Conservation (phyloP, 2,888 invertebrate genomes). For the Epistrophella euchroma region DNA sequence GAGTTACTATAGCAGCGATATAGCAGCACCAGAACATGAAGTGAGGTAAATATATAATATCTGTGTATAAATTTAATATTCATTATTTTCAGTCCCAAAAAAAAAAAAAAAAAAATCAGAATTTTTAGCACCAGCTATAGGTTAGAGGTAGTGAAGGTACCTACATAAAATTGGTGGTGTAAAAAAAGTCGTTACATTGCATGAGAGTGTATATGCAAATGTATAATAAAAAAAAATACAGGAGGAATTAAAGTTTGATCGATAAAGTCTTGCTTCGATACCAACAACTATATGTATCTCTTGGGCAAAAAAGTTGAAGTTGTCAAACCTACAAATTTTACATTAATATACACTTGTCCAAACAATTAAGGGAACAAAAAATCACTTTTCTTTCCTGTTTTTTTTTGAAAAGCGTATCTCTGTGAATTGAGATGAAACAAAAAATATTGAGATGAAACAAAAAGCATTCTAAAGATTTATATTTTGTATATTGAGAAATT, state of each 20-base stretch:
- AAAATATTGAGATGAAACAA: too few species aligned
- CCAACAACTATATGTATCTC: background rate
- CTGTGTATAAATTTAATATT: constrained; percentile 16
- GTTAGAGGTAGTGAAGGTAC: background rate
- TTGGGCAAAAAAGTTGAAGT: background rate
- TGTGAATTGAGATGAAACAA: too few species aligned
- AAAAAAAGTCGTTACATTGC: constrained; percentile 9
- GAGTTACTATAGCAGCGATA: background rate
- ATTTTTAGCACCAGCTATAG: background rate
- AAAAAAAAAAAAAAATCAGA: background rate
- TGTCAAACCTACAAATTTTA: background rate
- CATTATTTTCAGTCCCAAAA: constrained; percentile 28
- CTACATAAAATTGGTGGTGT: background rate
- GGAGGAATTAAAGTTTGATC: constrained; percentile 36
- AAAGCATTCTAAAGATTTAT: too few species aligned
- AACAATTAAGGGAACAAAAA: too few species aligned
- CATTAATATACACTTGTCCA: too few species aligned
- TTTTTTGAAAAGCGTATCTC: too few species aligned
- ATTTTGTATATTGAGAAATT: too few species aligned
- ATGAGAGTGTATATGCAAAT: constrained; percentile 29
- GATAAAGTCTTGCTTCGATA: constrained; percentile 2
- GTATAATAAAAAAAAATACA: constrained; percentile 11
- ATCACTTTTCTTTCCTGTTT: too few species aligned
- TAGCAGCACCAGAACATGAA: background rate
- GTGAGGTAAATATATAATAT: constrained; percentile 11